Base-by-base conservation (phyloP, 2,888 invertebrate species). In the Drosophila paranaensis region DNA sequence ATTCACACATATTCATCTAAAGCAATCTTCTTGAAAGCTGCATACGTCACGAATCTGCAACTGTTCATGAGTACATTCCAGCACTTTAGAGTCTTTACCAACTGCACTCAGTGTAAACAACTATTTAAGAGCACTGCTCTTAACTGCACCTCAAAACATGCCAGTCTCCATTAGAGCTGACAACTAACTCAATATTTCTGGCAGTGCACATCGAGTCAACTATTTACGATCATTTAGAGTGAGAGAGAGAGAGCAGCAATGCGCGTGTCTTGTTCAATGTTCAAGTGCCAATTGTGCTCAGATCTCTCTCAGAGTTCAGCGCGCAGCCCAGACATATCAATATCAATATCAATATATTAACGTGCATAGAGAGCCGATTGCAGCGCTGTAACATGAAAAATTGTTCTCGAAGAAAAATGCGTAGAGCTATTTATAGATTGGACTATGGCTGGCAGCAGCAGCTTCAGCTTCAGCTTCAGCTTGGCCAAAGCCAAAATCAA, bases 381-480 rank as follows among this genome's bases (percentile, higher is more conserved):
- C 61, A 11, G 45, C 45, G 54, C 27, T 25, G 56, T 54, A 69
- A 70, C 51, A 56, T 65, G 62, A 74, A 79, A 75, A 79, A 63
- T 76, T 63, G 50, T 58, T 75, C 71, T 71, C 61, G 62, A 70
- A 74, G 16, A 35, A 50, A 50, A 50, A 50, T 6, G 45, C 27
- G 42, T 25, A 40, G 46, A 4, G 30, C 60, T 77, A 77, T 77
- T 77, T 79, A 66, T 79, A 77, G 80, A 67, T 56, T 27, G 39
- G 55, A n/a, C 39, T 53, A 40, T 25, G 20, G 42, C 55, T 33
- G 27, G 55, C 20, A 30, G 45, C 39, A 2, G 20, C 20, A 20
- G 20, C 20, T 20, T 20, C 20, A 30, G 45, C 39, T 45, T 42
- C 20, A 20, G 20, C 20, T 20, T 20, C 20, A 30, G 45, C 39